These are phyloP conservation scores for Agelastica alni DNA, from an alignment of 2,888 invertebrate genomes.

Conservation along the genomic window DNA sequence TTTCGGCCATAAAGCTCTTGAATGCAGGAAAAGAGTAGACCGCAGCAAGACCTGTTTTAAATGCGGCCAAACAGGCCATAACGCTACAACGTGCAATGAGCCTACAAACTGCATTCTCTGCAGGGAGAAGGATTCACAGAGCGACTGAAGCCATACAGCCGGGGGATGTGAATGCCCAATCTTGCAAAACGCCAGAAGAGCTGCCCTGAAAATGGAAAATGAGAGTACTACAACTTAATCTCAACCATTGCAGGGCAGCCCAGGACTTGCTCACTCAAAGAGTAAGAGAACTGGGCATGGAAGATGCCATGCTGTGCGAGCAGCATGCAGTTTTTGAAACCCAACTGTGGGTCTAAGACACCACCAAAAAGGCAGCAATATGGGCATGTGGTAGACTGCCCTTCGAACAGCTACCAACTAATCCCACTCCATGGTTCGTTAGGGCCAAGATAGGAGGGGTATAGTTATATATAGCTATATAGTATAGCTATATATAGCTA, in stretches of 20 bases:
- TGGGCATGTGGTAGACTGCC: neutral
- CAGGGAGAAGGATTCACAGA: neutral
- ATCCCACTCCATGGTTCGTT: neutral
- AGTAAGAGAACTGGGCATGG: neutral
- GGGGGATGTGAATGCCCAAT: neutral
- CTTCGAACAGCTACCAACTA: too few species aligned
- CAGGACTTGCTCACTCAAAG: neutral
- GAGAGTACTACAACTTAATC: slow-evolving; percentile 5
- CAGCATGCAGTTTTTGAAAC: too few species aligned
- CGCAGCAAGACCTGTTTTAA: neutral
- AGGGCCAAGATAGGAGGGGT: neutral
- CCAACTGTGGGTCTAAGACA: too few species aligned
- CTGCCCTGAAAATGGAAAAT: neutral
- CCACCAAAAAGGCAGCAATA: too few species aligned
- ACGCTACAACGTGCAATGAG: slow-evolving; percentile 1
- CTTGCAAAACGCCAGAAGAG: slow-evolving; percentile 1
- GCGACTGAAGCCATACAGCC: neutral
- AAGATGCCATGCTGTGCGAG: neutral
- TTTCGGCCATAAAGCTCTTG: neutral
- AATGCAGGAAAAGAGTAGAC: neutral
- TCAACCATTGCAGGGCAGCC: neutral
- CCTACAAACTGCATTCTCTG: neutral
- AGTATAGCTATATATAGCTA: too few species aligned
- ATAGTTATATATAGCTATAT: too few species aligned
- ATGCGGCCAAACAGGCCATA: neutral